phyloP scores from a whole-genome alignment of 2,888 invertebrate species.

The Griposia aprilina region DNA sequence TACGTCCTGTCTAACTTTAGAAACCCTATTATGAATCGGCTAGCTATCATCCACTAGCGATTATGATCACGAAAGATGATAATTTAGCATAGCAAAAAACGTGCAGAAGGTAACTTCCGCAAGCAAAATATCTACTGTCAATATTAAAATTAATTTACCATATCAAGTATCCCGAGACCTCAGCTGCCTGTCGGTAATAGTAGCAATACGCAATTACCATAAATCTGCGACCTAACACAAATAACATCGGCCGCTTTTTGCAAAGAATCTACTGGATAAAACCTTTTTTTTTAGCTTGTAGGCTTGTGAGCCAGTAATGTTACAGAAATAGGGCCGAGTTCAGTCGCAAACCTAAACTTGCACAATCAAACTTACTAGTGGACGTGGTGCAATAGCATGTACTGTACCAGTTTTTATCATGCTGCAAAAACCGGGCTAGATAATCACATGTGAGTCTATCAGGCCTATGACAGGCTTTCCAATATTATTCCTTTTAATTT shows the following conservation, averaged over 20 bases:
- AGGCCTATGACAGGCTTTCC: neutral
- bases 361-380: constrained; percentile 11
- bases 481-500: constrained; percentile 16
- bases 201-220: neutral
- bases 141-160: neutral
- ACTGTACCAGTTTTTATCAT: constrained; percentile 1
- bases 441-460: neutral
- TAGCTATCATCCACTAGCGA: neutral
- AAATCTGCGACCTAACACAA: neutral
- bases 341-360: neutral
- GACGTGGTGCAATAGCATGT: neutral
- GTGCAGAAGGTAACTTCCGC: neutral
- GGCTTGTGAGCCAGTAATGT: neutral
- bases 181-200: neutral
- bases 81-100: neutral
- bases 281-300: neutral
- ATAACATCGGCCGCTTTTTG: neutral
- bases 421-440: neutral
- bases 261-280: neutral
- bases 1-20: constrained; percentile 3
- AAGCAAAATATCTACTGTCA: neutral
- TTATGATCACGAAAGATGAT: neutral
- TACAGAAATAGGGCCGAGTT: neutral
- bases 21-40: neutral
- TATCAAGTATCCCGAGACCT: neutral